These are phyloP conservation scores for Lophochroa leadbeateri DNA, from an alignment of 2,113 vertebrate genomes.

Conservation along the genomic window DNA sequence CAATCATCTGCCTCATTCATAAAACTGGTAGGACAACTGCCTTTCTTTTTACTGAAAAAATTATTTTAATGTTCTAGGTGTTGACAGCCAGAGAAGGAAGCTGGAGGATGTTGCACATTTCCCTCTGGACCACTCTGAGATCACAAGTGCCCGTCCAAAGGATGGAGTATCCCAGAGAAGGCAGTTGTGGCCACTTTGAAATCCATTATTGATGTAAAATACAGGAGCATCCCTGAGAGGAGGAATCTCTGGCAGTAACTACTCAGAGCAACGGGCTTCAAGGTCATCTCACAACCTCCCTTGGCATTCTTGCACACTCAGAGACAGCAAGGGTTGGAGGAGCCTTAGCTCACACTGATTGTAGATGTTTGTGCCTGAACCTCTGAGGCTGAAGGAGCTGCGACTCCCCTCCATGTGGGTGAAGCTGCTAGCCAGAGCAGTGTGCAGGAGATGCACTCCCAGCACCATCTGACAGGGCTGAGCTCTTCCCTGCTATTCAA, in stretches of 20 bases:
- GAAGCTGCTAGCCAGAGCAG: neutral
- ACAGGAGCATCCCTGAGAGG: neutral
- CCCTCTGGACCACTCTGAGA: neutral
- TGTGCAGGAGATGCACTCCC: neutral
- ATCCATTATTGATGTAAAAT: neutral
- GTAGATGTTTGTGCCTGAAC: neutral
- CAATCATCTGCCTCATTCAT: no score
- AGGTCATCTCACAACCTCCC: neutral
- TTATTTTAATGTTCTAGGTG: no score
- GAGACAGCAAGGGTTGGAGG: neutral
- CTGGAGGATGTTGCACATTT: neutral
- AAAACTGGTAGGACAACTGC: no score
- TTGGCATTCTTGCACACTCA: neutral
- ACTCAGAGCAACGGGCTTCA: neutral
- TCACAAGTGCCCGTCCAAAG: neutral
- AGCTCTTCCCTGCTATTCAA: neutral
- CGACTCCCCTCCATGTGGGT: accelerated
- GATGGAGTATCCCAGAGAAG: neutral
- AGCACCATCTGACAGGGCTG: neutral
- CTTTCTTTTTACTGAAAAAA: no score
- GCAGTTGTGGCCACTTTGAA: neutral
- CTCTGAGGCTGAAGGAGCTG: neutral
- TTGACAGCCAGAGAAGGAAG: neutral
- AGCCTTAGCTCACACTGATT: neutral
- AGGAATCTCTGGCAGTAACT: neutral